A percentile compares a stretch with the other conserved stretches of the same genome.
These are phyloP conservation scores for Talpa occidentalis DNA, from an alignment of 2,113 vertebrate genomes.

Conservation along the genomic window DNA sequence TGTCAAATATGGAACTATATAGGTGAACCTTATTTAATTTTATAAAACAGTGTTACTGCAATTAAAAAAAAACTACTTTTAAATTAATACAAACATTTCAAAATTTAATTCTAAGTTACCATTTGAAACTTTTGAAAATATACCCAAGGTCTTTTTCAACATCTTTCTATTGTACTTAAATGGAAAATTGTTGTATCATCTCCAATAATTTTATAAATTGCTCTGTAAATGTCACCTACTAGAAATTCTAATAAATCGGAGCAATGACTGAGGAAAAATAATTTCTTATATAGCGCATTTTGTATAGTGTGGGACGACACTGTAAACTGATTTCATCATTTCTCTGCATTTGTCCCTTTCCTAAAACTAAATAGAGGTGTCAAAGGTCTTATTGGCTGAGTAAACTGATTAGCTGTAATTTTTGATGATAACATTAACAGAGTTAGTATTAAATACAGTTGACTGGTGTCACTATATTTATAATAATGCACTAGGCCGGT, in stretches of 20 bases:
- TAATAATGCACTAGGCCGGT: neutral
- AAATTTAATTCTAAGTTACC: neutral
- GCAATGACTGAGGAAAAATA: neutral
- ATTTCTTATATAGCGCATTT: neutral
- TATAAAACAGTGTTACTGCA: neutral
- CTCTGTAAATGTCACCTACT: neutral
- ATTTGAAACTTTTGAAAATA: conserved; percentile 26
- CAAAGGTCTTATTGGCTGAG: neutral
- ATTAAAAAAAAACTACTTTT: neutral
- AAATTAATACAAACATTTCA: too few species aligned
- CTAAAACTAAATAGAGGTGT: neutral
- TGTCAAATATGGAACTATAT: neutral
- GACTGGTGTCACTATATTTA: too few species aligned
- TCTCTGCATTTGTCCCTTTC: neutral
- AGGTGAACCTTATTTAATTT: neutral
- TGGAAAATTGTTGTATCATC: neutral
- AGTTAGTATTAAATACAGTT: neutral
- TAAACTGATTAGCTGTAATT: neutral
- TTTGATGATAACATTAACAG: neutral
- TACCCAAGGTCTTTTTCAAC: neutral
- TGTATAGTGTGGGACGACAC: neutral
- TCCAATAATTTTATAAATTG: neutral
- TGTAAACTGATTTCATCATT: neutral
- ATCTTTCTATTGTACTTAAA: neutral
- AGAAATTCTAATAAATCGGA: neutral